phyloP scores from a whole-genome alignment of 2,888 invertebrate species.

The Aphrophora alni region DNA sequence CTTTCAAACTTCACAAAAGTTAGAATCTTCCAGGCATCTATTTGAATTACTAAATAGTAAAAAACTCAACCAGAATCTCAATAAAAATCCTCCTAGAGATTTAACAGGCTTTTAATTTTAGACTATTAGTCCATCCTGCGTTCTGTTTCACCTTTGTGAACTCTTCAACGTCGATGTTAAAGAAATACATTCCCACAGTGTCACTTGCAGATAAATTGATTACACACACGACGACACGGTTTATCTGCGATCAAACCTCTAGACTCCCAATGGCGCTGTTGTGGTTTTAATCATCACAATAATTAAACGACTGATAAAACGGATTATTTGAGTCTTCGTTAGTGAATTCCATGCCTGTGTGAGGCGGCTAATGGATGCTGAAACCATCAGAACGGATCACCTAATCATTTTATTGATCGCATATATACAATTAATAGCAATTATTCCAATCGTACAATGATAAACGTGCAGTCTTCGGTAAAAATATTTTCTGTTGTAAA shows the following conservation, averaged over 20 bases:
- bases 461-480: background rate
- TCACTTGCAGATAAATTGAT: background rate
- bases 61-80: too few relatives aligned
- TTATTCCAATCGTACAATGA: background rate
- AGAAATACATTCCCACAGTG: background rate
- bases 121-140: too few relatives aligned
- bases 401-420: background rate
- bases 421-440: background rate
- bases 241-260: background rate
- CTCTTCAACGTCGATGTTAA: too few relatives aligned
- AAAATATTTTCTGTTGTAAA: background rate
- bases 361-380: too few relatives aligned
- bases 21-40: too few relatives aligned
- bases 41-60: too few relatives aligned
- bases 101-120: too few relatives aligned
- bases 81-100: too few relatives aligned
- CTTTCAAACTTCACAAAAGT: too few relatives aligned
- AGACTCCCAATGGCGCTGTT: background rate
- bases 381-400: too few relatives aligned
- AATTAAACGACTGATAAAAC: background rate
- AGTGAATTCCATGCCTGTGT: background rate
- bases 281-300: background rate
- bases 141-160: too few relatives aligned
- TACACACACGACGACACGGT: background rate
- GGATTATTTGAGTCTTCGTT: background rate